Base-by-base conservation (phyloP, 2,888 invertebrate species). In the Sarcophaga carnaria region DNA sequence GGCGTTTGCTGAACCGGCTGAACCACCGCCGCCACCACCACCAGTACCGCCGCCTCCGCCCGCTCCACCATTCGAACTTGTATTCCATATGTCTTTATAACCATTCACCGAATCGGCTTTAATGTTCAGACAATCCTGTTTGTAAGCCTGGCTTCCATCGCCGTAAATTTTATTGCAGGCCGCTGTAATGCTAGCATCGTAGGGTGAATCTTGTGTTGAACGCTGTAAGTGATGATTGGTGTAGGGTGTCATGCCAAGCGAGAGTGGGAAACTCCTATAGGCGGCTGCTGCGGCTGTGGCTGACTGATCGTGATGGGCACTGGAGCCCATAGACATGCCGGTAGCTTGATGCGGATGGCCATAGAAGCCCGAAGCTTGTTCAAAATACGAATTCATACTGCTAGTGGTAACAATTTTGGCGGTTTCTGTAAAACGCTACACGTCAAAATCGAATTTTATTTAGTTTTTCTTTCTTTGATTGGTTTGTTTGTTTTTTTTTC, bases 331-430 rank as follows among this genome's bases (percentile, higher is more conserved):
- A 86, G 96, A 95, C 92, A 95, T 94, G 89, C 95, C 95, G 90
- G 96, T 95, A 88, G 95, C 95, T 94, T 97, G 96, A 94, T 97
- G 96, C 93, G 97, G 97, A 94, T 97, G 97, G 92, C 98, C 97
- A 95, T 98, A 98, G 95, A 98, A 98, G 94, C 98, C 98, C 94
- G 97, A 97, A 90, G 92, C 92, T 95, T 98, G 98, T 95, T 98
- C 98, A 94, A 98, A 98, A 94, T 98, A 98, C 93, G 98, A 98
- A 96, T 98, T 98, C 98, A 98, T 98, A 88, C 90, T 93, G 92
- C 90, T 91, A 85, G 92, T 91, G 92, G 93, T 92, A 89, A 93
- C 92, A 93, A 93, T 93, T 92, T 93, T 93, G 93, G 92, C 93
- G 92, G 92, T 89, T 92, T 90, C 17, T 17, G 54, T 54, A 14